Evolutionary conservation across 2,888 invertebrate genomes (phyloP).

Genomic region (Diadromus collaris): DNA sequence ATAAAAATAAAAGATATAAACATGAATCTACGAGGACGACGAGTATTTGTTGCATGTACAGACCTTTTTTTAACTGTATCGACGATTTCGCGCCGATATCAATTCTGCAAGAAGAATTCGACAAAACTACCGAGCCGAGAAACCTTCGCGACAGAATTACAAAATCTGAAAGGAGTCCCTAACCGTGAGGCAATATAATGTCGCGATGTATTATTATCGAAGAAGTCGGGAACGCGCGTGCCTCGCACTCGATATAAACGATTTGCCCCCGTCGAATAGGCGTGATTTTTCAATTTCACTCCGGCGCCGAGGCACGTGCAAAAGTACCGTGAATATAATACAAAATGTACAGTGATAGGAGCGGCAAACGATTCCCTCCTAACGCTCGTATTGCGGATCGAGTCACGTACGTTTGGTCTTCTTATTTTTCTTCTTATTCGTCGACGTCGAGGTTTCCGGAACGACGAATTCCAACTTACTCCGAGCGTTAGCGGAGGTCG

Average conservation of each 20-base stretch:
- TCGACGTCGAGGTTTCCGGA: background rate
- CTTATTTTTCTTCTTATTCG: conserved; percentile 10
- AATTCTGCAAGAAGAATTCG: background rate
- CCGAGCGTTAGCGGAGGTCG: background rate
- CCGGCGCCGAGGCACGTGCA: background rate
- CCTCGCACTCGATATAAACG: conserved; percentile 20
- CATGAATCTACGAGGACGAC: too few species aligned
- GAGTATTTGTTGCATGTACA: background rate
- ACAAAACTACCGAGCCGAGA: background rate
- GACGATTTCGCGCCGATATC: background rate
- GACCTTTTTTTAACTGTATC: background rate
- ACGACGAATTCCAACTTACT: background rate
- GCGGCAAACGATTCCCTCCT: conserved; percentile 7
- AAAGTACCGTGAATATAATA: background rate
- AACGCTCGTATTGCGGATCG: conserved; percentile 11
- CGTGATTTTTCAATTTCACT: conserved; percentile 32
- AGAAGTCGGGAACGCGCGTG: background rate
- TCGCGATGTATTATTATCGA: conserved; percentile 8
- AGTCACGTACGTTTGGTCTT: conserved; percentile 36
- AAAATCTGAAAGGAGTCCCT: conserved; percentile 19
- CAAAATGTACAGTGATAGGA: background rate
- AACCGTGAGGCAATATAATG: conserved; percentile 11
- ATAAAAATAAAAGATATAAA: background rate
- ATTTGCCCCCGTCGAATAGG: conserved; percentile 17
- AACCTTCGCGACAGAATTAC: conserved; percentile 44